phyloP scores from a whole-genome alignment of 2,797 vertebrate species.

The Epinephelus awoara region DNA sequence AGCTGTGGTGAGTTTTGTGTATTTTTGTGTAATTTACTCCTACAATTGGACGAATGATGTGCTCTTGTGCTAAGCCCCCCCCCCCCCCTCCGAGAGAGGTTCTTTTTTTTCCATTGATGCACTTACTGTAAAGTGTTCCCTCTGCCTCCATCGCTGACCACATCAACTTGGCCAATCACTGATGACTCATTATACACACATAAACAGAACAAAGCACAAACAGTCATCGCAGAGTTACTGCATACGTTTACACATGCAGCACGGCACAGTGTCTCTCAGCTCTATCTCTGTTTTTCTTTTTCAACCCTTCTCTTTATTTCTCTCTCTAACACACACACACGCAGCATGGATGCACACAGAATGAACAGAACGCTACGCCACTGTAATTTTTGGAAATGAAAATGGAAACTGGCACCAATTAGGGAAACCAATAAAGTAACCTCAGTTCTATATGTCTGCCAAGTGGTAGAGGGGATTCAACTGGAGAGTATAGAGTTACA shows the following conservation, averaged over 20 bases:
- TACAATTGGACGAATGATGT: constrained; percentile 81
- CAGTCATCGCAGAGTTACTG: constrained; percentile 73
- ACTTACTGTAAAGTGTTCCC: constrained; percentile 82
- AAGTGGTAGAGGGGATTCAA: constrained; percentile 74
- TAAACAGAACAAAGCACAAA: constrained; percentile 83
- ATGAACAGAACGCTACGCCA: constrained; percentile 59
- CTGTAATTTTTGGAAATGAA: constrained; percentile 85
- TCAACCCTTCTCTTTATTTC: not conserved
- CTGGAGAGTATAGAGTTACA: constrained; percentile 72
- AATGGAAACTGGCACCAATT: constrained; percentile 88
- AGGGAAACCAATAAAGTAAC: constrained; percentile 85
- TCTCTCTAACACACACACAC: constrained; percentile 29
- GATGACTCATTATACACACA: constrained; percentile 84
- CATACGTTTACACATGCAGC: constrained; percentile 70
- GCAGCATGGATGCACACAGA: constrained; percentile 46
- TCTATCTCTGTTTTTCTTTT: constrained; percentile 43
- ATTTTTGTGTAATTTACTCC: constrained; percentile 84
- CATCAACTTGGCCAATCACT: constrained; percentile 83
- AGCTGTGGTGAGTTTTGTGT: constrained; percentile 80
- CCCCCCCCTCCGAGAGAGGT: constrained; percentile 58
- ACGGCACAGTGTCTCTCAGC: constrained; percentile 49
- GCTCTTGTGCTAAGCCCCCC: constrained; percentile 63
- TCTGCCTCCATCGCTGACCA: constrained; percentile 76
- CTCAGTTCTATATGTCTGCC: constrained; percentile 78
- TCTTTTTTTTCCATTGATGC: constrained; percentile 79